phyloP scores from a whole-genome alignment of 2,888 invertebrate genomes.

The Chesias legatella region DNA sequence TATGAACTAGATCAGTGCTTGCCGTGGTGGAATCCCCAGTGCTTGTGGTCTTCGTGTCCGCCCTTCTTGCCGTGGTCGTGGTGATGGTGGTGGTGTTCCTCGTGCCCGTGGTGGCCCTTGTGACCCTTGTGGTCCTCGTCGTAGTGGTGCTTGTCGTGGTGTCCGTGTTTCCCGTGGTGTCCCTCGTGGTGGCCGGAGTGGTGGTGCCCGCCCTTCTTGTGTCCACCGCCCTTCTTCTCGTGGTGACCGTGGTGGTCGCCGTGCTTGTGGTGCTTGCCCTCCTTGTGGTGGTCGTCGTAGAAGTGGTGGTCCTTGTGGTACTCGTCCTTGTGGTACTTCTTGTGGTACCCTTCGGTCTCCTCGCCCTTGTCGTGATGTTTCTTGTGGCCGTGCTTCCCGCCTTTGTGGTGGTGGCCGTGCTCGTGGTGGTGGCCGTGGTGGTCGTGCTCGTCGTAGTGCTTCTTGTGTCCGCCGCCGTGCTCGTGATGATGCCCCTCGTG shows the following conservation, averaged over 20 bases:
- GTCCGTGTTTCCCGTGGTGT: conserved; percentile 90
- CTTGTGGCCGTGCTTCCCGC: conserved; percentile 88
- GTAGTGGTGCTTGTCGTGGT: conserved; percentile 90
- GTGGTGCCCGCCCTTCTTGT: conserved; percentile 90
- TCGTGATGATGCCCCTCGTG: conserved; percentile 88
- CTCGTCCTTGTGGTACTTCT: conserved; percentile 92
- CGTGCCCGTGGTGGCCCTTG: conserved; percentile 88
- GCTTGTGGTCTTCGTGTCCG: conserved; percentile 86
- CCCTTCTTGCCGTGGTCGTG: conserved; percentile 90
- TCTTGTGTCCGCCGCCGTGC: conserved; percentile 89
- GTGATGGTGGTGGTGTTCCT: conserved; percentile 87
- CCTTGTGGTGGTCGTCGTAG: conserved; percentile 92
- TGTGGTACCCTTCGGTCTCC: conserved; percentile 90
- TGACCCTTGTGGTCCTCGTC: conserved; percentile 90
- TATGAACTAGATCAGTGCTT: conserved; percentile 68
- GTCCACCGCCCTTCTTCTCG: conserved; percentile 87
- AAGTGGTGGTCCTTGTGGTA: conserved; percentile 93
- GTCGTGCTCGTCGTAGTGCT: conserved; percentile 87
- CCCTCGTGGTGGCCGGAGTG: conserved; percentile 88
- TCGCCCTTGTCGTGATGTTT: conserved; percentile 92
- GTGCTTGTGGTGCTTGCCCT: conserved; percentile 90
- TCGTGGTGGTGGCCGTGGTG: conserved; percentile 89
- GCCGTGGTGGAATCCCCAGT: conserved; percentile 85
- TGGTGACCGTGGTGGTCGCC: conserved; percentile 89
- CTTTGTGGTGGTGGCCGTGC: conserved; percentile 88